phyloP scores from a whole-genome alignment of 2,113 vertebrate species.

The Balaenoptera acutorostrata region DNA sequence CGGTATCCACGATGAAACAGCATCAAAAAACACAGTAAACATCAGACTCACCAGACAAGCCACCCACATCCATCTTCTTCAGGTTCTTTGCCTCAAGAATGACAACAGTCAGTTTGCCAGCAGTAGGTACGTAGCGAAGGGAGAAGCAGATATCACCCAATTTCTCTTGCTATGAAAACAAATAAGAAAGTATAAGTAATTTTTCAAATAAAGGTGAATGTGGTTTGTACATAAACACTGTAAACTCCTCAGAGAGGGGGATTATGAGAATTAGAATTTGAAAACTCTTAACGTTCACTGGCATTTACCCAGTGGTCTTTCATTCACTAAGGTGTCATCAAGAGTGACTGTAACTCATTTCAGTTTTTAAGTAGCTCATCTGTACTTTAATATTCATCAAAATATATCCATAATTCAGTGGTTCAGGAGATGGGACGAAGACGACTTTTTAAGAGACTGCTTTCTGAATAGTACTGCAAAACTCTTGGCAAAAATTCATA shows the following conservation, averaged over 20 bases:
- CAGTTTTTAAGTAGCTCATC: not conserved
- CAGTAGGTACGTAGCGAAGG: slow-evolving; percentile 96
- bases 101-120: slow-evolving; percentile 97
- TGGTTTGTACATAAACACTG: not conserved
- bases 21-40: slow-evolving; percentile 5
- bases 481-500: not conserved
- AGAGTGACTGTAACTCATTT: not conserved
- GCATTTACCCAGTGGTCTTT: not conserved
- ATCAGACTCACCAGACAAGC: slow-evolving; percentile 90
- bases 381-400: not conserved
- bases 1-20: not conserved
- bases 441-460: not conserved
- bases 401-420: slow-evolving; percentile 38
- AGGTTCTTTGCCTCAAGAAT: slow-evolving; percentile 98
- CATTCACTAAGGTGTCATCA: not conserved
- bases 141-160: slow-evolving; percentile 99
- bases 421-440: not conserved
- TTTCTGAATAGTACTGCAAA: not conserved
- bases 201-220: not conserved
- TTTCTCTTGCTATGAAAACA: slow-evolving; percentile 94
- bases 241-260: not conserved
- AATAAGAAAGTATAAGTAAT: slow-evolving; percentile 42
- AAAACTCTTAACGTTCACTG: not conserved
- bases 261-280: not conserved
- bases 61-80: slow-evolving; percentile 99